phyloP scores from a whole-genome alignment of 2,888 invertebrate genomes.

The Mythimna vitellina region DNA sequence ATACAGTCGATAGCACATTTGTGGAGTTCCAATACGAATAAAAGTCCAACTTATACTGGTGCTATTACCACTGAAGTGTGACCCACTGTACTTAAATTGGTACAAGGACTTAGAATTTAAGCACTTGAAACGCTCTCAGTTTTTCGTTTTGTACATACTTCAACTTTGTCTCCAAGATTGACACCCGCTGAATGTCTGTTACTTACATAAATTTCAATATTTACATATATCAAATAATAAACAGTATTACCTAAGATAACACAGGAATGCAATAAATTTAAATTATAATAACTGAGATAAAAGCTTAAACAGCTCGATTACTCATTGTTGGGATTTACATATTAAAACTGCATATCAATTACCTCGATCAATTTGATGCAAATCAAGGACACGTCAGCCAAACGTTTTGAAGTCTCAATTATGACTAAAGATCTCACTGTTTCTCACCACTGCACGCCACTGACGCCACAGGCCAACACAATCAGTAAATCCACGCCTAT shows the following conservation, averaged over 20 bases:
- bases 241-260: constrained; percentile 1
- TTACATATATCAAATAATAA: neutral
- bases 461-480: constrained; percentile 60
- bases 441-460: constrained; percentile 55
- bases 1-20: too few relatives aligned
- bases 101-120: too few relatives aligned
- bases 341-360: constrained; percentile 37
- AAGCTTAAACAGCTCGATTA: constrained; percentile 30
- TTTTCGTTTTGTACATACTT: neutral
- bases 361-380: constrained; percentile 45
- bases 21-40: too few relatives aligned
- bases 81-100: too few relatives aligned
- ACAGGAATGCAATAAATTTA: constrained; percentile 32
- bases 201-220: constrained; percentile 15
- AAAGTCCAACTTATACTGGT: too few relatives aligned
- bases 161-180: neutral
- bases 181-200: neutral
- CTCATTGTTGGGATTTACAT: constrained; percentile 35
- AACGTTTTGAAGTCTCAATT: constrained; percentile 56
- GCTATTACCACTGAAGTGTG: too few relatives aligned
- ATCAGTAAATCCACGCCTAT: constrained; percentile 69
- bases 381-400: constrained; percentile 44
- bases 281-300: constrained; percentile 32
- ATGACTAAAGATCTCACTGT: constrained; percentile 29
- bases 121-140: neutral